Evolutionary conservation across 2,113 vertebrate genomes (phyloP).

Genomic region (Riparia riparia): DNA sequence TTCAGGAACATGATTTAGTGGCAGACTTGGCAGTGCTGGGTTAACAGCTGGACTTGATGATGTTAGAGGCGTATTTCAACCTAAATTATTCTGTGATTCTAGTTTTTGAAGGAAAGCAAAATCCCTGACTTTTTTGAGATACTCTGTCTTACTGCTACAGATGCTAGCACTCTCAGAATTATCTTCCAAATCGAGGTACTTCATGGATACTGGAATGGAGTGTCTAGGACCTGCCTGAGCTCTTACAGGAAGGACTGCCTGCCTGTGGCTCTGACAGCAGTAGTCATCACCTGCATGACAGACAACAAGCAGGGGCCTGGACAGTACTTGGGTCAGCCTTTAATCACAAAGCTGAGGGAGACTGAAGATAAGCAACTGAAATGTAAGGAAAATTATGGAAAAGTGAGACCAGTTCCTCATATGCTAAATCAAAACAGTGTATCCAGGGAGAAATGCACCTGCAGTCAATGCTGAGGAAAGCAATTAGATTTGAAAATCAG

Average conservation of each 20-base stretch:
- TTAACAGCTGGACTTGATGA: neutral
- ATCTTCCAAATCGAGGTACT: neutral
- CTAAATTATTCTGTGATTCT: neutral
- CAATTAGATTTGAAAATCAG: neutral
- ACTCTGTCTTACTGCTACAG: neutral
- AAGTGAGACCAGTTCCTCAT: neutral
- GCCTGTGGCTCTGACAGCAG: neutral
- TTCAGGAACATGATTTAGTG: neutral
- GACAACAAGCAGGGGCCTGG: neutral
- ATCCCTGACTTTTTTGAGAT: neutral
- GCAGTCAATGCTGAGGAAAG: rapidly evolving
- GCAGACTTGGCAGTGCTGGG: neutral
- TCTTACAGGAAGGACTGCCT: rapidly evolving
- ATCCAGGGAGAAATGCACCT: neutral
- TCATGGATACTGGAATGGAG: neutral
- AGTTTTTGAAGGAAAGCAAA: neutral
- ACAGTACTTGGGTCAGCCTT: neutral
- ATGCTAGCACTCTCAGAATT: rapidly evolving
- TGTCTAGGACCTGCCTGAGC: neutral
- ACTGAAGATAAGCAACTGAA: neutral
- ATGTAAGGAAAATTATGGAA: neutral
- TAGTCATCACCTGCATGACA: rapidly evolving
- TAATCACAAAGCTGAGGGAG: neutral
- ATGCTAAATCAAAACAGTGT: rapidly evolving
- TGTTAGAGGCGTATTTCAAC: neutral